Evolutionary conservation across 2,888 invertebrate species (phyloP).

Genomic region (Antheraea assamensis): DNA sequence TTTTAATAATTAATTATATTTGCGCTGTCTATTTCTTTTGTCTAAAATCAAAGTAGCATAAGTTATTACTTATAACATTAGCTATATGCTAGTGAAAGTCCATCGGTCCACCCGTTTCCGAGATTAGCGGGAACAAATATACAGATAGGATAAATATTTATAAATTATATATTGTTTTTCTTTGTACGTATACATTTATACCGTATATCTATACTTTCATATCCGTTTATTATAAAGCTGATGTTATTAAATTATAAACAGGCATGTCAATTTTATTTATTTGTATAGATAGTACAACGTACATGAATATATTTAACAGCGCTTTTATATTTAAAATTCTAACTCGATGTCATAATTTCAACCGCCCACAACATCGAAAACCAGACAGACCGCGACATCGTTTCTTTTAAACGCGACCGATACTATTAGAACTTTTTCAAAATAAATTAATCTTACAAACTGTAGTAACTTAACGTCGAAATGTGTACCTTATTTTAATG

Average conservation of each 20-base stretch:
- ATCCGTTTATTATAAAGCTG: too few relatives aligned
- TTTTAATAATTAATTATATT: too few relatives aligned
- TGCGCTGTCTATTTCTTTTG: too few relatives aligned
- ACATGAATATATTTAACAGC: conserved; percentile 34
- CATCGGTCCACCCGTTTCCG: neutral
- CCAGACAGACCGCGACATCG: conserved; percentile 38
- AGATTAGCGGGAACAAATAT: neutral
- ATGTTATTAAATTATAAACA: too few relatives aligned
- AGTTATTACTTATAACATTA: neutral
- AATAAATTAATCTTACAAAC: conserved; percentile 31
- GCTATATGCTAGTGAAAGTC: too few relatives aligned
- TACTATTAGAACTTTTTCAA: conserved; percentile 55
- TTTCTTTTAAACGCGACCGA: conserved; percentile 60
- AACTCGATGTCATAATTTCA: conserved; percentile 50
- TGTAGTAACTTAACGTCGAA: neutral
- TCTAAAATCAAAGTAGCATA: neutral
- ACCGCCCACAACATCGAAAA: conserved; percentile 54
- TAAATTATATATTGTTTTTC: neutral
- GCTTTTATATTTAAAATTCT: conserved; percentile 41
- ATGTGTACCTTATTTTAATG: neutral
- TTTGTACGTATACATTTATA: too few relatives aligned
- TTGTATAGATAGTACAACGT: too few relatives aligned
- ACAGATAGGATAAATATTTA: neutral
- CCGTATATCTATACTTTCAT: too few relatives aligned
- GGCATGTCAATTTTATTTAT: too few relatives aligned